A percentile compares a stretch with the other conserved stretches of the same genome.
Conservation (phyloP, 1,140 invertebrate genomes). For the Drosophila nigromelanica region DNA sequence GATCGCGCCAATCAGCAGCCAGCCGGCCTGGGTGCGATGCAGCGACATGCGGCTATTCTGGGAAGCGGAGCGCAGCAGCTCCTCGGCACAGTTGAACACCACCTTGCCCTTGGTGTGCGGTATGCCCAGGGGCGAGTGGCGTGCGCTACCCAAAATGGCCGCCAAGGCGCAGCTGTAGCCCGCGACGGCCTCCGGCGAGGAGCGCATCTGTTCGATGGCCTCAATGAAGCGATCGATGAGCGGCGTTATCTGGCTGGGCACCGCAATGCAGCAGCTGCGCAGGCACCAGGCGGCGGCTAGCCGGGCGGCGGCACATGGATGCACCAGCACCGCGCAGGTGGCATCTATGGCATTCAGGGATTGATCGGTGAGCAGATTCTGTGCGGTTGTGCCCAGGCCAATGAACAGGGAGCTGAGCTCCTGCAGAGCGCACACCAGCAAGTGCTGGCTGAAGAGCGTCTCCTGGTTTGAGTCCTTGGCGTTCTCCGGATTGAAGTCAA, state of each 20-base stretch:
- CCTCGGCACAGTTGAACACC: slow-evolving; percentile 98
- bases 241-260: slow-evolving; percentile 96
- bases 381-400: slow-evolving; percentile 95
- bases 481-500: slow-evolving; percentile 95
- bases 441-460: slow-evolving; percentile 96
- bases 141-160: slow-evolving; percentile 95
- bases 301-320: slow-evolving; percentile 96
- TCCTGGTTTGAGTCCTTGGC: slow-evolving; percentile 95
- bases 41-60: slow-evolving; percentile 98
- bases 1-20: slow-evolving; percentile 98
- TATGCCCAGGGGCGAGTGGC: slow-evolving; percentile 95
- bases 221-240: slow-evolving; percentile 95
- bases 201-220: slow-evolving; percentile 93
- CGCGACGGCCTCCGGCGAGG: slow-evolving; percentile 96
- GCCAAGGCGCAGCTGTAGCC: slow-evolving; percentile 97
- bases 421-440: slow-evolving; percentile 96
- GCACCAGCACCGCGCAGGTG: slow-evolving; percentile 89
- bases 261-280: slow-evolving; percentile 94
- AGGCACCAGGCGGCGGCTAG: slow-evolving; percentile 97
- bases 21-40: slow-evolving; percentile 97
- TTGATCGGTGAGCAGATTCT: slow-evolving; percentile 93
- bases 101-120: slow-evolving; percentile 98
- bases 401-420: slow-evolving; percentile 94
- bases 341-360: slow-evolving; percentile 89
- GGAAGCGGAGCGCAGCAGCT: slow-evolving; percentile 97